Conservation (phyloP, 1,140 invertebrate genomes). For the Saxidomus purpurata region DNA sequence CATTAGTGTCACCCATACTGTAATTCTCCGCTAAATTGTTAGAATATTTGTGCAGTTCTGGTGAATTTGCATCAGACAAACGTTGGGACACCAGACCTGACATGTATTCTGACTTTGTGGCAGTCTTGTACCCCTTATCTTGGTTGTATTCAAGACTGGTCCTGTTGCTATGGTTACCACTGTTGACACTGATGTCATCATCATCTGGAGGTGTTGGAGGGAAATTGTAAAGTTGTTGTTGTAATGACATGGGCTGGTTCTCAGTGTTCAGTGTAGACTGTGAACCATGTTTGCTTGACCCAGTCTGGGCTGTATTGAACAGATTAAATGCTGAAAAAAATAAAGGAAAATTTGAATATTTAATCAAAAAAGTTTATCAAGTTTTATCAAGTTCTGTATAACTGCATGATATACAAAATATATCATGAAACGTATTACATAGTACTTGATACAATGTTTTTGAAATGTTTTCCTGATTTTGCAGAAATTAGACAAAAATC, state of each 20-base stretch:
- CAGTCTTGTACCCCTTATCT: not conserved
- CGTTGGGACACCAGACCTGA: not conserved
- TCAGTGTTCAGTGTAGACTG: not conserved
- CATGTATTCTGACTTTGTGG: not conserved
- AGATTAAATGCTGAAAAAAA: conserved; percentile 12
- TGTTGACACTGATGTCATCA: conserved; percentile 24
- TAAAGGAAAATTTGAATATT: too few relatives aligned
- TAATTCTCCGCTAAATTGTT: not conserved
- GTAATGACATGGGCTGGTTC: not conserved
- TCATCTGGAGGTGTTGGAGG: conserved; percentile 58
- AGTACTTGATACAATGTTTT: too few relatives aligned
- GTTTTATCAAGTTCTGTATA: too few relatives aligned
- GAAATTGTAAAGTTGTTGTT: conserved; percentile 24
- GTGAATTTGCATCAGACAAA: not conserved
- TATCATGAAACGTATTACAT: too few relatives aligned
- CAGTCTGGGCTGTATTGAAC: not conserved
- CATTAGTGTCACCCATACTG: not conserved
- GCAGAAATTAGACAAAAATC: too few relatives aligned
- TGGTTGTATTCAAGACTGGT: conserved; percentile 32
- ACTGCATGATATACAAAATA: too few relatives aligned
- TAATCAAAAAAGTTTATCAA: too few relatives aligned
- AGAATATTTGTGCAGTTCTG: conserved; percentile 1
- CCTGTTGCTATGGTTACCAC: conserved; percentile 24
- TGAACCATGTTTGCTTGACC: not conserved
- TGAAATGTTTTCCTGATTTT: too few relatives aligned